Evolutionary conservation across 2,888 invertebrate genomes (phyloP).

Genomic region (Tenodera sinensis): DNA sequence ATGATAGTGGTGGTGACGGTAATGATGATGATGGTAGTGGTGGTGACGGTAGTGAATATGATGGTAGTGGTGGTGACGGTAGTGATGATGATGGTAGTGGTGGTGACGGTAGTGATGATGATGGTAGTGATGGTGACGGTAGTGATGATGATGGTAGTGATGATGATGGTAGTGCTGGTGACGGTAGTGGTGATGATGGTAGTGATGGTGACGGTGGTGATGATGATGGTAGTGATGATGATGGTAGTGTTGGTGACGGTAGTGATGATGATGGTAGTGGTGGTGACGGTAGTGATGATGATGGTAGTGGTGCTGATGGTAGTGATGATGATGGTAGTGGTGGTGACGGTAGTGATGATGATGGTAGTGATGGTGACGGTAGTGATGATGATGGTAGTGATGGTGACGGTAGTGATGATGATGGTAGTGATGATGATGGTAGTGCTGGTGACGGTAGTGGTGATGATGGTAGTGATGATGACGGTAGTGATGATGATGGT

Average conservation of each 20-base stretch:
- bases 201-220: neutral
- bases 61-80: no score
- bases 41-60: no score
- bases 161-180: neutral
- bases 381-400: neutral
- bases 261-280: neutral
- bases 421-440: neutral
- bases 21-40: no score
- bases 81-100: neutral
- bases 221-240: neutral
- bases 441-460: neutral
- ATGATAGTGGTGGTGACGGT: neutral
- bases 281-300: neutral
- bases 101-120: neutral
- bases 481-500: neutral
- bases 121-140: neutral
- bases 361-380: neutral
- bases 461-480: neutral
- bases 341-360: neutral
- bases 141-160: neutral
- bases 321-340: neutral
- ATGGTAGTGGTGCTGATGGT: no score
- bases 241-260: no score
- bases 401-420: neutral
- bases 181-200: neutral